phyloP scores from a whole-genome alignment of 1,140 invertebrate species.

The Caerostris darwini region DNA sequence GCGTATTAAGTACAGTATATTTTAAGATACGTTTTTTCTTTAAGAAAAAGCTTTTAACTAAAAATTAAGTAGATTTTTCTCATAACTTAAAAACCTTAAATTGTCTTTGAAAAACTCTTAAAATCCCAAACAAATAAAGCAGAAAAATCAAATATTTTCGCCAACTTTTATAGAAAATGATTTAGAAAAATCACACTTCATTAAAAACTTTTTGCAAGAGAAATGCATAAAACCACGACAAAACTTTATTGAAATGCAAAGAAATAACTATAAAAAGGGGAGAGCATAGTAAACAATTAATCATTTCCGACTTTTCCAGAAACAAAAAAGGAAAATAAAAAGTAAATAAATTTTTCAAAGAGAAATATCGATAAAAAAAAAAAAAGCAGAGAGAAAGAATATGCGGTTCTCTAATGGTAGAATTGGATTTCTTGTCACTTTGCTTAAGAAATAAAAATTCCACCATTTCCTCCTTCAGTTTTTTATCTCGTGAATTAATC shows the following conservation, averaged over 20 bases:
- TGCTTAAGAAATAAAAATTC: neutral
- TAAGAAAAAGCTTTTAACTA: too few relatives aligned
- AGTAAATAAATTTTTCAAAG: conserved; percentile 1
- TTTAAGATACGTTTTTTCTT: too few relatives aligned
- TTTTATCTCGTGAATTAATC: conserved; percentile 50
- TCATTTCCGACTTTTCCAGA: neutral
- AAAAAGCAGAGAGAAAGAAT: neutral
- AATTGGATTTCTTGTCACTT: conserved; percentile 37
- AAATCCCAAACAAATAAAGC: too few relatives aligned
- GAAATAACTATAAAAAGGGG: neutral
- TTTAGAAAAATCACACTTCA: too few relatives aligned
- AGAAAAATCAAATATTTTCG: too few relatives aligned
- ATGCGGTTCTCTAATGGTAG: neutral
- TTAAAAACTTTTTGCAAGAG: neutral
- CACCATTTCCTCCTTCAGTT: neutral
- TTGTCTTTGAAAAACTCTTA: too few relatives aligned
- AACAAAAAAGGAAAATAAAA: neutral
- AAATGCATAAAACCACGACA: neutral
- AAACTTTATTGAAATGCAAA: neutral
- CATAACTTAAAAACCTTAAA: too few relatives aligned
- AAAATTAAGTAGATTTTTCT: too few relatives aligned
- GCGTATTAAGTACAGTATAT: too few relatives aligned
- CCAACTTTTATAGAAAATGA: too few relatives aligned
- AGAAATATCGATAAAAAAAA: neutral
- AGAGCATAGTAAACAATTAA: conserved; percentile 19